Evolutionary conservation across 2,888 invertebrate species (phyloP).

Genomic region (Biston stratarius): DNA sequence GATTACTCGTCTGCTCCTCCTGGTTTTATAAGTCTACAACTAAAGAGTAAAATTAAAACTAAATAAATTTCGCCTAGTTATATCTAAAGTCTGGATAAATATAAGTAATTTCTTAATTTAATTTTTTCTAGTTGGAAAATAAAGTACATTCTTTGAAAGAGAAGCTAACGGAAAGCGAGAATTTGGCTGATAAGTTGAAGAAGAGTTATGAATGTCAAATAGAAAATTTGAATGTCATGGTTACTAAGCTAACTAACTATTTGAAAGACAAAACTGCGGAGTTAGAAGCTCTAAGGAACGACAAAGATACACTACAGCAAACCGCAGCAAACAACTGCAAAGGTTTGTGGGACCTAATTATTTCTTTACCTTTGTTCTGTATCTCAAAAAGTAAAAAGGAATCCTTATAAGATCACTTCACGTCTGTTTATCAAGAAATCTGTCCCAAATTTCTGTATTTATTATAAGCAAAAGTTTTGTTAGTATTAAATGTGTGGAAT

Average conservation of each 20-base stretch:
- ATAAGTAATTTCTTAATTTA: neutral
- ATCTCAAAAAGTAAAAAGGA: too few relatives aligned
- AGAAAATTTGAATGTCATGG: conserved; percentile 69
- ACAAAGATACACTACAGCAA: conserved; percentile 60
- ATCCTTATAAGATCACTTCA: neutral
- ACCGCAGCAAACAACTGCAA: conserved; percentile 55
- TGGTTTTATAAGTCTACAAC: too few relatives aligned
- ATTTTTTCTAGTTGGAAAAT: conserved; percentile 55
- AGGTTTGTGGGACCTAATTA: conserved; percentile 48
- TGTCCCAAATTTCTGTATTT: too few relatives aligned
- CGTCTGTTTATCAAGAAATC: neutral
- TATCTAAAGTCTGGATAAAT: too few relatives aligned
- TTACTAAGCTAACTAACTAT: conserved; percentile 65
- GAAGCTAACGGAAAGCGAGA: conserved; percentile 67
- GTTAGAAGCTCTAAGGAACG: conserved; percentile 59
- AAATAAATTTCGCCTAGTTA: too few relatives aligned
- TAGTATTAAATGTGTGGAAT: too few relatives aligned
- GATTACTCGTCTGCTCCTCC: too few relatives aligned
- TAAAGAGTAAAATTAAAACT: too few relatives aligned
- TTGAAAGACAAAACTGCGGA: conserved; percentile 69
- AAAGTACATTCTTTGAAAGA: conserved; percentile 72
- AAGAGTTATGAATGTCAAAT: conserved; percentile 69
- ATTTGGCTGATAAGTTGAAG: conserved; percentile 68
- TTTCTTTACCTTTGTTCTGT: too few relatives aligned
- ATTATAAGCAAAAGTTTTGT: too few relatives aligned